Percentiles rank a stretch among this genome's conserved stretches.
Evolutionary conservation across 2,113 vertebrate genomes (phyloP).

Genomic region (Atractosteus spatula): DNA sequence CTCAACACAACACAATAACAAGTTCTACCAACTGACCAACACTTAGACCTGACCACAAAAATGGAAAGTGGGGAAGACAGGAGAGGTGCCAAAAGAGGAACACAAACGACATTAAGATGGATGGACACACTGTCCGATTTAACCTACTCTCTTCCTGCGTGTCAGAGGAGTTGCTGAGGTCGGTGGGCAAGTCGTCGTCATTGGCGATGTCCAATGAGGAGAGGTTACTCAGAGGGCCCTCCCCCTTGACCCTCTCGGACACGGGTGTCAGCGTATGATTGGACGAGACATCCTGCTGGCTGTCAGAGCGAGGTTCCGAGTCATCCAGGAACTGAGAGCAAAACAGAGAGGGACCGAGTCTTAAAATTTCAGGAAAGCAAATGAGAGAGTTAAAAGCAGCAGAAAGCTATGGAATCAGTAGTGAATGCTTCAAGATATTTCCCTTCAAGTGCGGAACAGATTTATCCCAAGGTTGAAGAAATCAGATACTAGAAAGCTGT

Average conservation of each 20-base stretch:
- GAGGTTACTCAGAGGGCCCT: conserved; percentile 58
- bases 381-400: too few species aligned
- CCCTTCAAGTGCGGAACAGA: too few species aligned
- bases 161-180: conserved; percentile 84
- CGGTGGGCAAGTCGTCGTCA: conserved; percentile 80
- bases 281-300: conserved; percentile 59
- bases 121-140: not conserved
- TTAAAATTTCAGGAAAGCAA: too few species aligned
- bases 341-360: not conserved
- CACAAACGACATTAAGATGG: not conserved
- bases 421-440: too few species aligned
- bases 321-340: conserved; percentile 70
- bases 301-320: conserved; percentile 50
- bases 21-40: too few species aligned
- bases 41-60: too few species aligned
- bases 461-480: too few species aligned
- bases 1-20: too few species aligned
- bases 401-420: too few species aligned
- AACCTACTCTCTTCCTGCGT: conserved; percentile 82
- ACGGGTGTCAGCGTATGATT: conserved; percentile 66
- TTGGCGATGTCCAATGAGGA: conserved; percentile 77
- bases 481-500: too few species aligned
- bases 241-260: conserved; percentile 35
- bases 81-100: too few species aligned
- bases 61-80: too few species aligned